These are phyloP conservation scores for Chloroclystis v-ata DNA, from an alignment of 2,888 invertebrate genomes.

Conservation along the genomic window DNA sequence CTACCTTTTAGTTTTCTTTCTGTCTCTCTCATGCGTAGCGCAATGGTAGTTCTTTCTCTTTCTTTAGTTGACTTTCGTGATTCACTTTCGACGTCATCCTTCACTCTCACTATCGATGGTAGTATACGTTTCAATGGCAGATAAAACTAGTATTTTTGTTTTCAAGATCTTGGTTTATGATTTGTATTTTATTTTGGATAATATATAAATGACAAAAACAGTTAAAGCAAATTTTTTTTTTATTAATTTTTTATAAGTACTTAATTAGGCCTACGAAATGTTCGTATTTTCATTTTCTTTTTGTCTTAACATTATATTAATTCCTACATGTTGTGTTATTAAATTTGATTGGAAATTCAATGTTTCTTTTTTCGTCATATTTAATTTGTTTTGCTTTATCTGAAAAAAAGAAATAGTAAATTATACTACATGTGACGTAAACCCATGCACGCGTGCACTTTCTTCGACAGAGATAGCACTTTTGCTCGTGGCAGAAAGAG, in stretches of 20 bases:
- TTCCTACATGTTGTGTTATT: too few relatives aligned
- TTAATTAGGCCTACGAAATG: too few relatives aligned
- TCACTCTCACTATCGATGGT: slow-evolving; percentile 71
- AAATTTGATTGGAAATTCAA: too few relatives aligned
- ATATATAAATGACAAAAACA: too few relatives aligned
- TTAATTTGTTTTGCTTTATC: slow-evolving; percentile 10
- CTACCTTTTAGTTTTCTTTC: slow-evolving; percentile 38
- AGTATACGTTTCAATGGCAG: slow-evolving; percentile 44
- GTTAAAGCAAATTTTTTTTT: too few relatives aligned
- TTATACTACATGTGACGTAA: slow-evolving; percentile 61
- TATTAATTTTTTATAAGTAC: too few relatives aligned
- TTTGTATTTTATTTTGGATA: too few relatives aligned
- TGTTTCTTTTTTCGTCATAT: background rate
- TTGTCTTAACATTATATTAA: too few relatives aligned
- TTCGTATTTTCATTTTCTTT: too few relatives aligned
- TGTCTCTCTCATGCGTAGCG: slow-evolving; percentile 38
- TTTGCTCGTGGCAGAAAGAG: slow-evolving; percentile 37
- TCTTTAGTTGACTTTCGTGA: slow-evolving; percentile 53
- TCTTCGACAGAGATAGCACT: slow-evolving; percentile 56
- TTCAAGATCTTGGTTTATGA: too few relatives aligned
- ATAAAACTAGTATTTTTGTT: slow-evolving; percentile 20
- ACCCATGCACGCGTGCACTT: slow-evolving; percentile 61
- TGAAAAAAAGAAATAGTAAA: slow-evolving; percentile 15
- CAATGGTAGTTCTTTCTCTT: slow-evolving; percentile 28
- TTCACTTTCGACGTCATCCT: slow-evolving; percentile 68